Percentiles rank a stretch among this genome's conserved stretches.
These are phyloP conservation scores for Crepidodera aurea DNA, from an alignment of 2,888 invertebrate species.

Conservation along the genomic window DNA sequence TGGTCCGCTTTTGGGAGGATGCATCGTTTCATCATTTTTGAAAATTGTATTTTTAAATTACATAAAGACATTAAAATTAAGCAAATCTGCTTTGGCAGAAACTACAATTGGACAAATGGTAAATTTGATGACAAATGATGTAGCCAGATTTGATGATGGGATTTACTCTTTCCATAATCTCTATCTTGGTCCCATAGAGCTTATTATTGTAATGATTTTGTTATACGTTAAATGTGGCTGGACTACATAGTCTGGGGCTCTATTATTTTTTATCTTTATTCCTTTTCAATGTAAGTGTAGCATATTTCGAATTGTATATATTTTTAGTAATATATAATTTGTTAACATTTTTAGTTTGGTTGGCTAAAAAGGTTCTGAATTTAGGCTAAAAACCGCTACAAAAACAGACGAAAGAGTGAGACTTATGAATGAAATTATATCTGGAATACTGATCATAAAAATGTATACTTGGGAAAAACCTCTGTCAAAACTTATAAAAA, in stretches of 20 bases:
- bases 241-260: constrained; percentile 58
- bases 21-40: no score
- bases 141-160: constrained; percentile 78
- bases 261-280: constrained; percentile 53
- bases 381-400: no score
- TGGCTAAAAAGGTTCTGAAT: no score
- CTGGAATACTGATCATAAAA: no score
- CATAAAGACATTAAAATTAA: constrained; percentile 63
- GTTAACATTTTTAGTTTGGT: background rate
- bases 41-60: background rate
- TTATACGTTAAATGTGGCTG: constrained; percentile 59
- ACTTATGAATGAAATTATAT: no score
- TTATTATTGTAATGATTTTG: constrained; percentile 65
- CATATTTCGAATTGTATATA: background rate
- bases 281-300: constrained; percentile 51
- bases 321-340: no score
- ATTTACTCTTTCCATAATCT: constrained; percentile 36
- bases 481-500: constrained; percentile 78
- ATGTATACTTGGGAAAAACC: no score
- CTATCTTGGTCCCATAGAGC: constrained; percentile 63
- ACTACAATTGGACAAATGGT: no score
- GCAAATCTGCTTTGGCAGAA: no score
- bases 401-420: no score
- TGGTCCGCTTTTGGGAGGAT: no score
- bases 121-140: constrained; percentile 79